Evolutionary conservation across 2,888 invertebrate genomes (phyloP).

Genomic region (Notodonta ziczac): DNA sequence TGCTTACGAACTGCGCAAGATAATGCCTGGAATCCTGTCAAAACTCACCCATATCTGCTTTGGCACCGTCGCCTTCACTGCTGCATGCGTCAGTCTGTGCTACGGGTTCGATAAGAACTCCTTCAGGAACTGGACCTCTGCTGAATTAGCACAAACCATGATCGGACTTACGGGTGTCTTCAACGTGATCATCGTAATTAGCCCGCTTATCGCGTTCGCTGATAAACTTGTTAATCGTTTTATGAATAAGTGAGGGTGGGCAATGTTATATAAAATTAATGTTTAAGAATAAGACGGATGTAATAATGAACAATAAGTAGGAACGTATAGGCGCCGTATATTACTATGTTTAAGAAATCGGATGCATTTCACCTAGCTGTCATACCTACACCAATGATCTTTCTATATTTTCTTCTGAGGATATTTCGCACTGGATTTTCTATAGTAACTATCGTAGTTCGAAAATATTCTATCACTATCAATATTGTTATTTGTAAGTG

Average conservation of each 20-base stretch:
- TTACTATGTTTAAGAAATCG: too few relatives aligned
- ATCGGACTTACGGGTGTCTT: constrained; percentile 50
- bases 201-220: constrained; percentile 53
- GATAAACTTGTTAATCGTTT: constrained; percentile 40
- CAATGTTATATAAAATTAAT: background rate
- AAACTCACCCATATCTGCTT: constrained; percentile 57
- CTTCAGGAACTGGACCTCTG: constrained; percentile 55
- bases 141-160: constrained; percentile 39
- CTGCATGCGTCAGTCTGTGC: constrained; percentile 54
- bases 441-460: too few relatives aligned
- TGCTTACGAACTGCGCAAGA: constrained; percentile 45
- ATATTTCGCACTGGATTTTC: too few relatives aligned
- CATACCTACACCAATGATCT: too few relatives aligned
- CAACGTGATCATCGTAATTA: constrained; percentile 54
- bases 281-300: constrained; percentile 11
- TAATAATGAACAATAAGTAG: background rate
- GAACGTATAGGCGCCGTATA: background rate
- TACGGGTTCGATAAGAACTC: constrained; percentile 55
- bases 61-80: constrained; percentile 53
- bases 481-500: too few relatives aligned
- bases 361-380: too few relatives aligned
- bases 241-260: constrained; percentile 11
- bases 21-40: constrained; percentile 43
- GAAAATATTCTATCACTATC: too few relatives aligned
- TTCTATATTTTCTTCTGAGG: too few relatives aligned